Conservation (phyloP, 1,140 invertebrate species). For the Zaprionus africanus region DNA sequence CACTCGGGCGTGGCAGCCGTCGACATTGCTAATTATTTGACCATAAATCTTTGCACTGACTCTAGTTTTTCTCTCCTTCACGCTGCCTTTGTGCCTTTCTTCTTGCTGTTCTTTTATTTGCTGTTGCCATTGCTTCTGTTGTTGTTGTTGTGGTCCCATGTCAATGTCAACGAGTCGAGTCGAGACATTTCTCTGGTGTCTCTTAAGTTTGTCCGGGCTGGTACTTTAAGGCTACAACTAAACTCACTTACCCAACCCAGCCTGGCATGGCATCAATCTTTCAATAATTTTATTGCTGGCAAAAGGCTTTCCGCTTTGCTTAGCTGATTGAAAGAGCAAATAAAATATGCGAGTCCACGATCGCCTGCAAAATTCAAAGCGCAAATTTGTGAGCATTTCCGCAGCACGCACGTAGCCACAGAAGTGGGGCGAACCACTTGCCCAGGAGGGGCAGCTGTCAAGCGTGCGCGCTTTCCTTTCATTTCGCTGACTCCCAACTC, state of each 20-base stretch:
- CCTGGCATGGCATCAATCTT: conserved; percentile 35
- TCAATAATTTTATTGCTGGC: conserved; percentile 57
- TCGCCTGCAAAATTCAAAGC: conserved; percentile 65
- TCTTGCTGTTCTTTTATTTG: conserved; percentile 1
- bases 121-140: not conserved
- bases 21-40: conserved; percentile 54
- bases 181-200: conserved; percentile 25
- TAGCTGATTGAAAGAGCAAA: conserved; percentile 69
- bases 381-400: conserved; percentile 72
- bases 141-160: conserved; percentile 26
- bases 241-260: conserved; percentile 26
- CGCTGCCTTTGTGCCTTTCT: conserved; percentile 8
- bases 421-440: conserved; percentile 16
- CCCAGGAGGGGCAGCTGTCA: conserved; percentile 37
- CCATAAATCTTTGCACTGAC: conserved; percentile 53
- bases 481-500: conserved; percentile 51
- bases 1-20: conserved; percentile 27
- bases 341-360: conserved; percentile 77
- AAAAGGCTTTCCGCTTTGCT: conserved; percentile 52
- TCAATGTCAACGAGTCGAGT: conserved; percentile 46
- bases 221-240: conserved; percentile 29
- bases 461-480: conserved; percentile 65
- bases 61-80: conserved; percentile 16
- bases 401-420: conserved; percentile 64
- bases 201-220: conserved; percentile 13